phyloP scores from a whole-genome alignment of 2,888 invertebrate species.

The Pristionchus fissidentatus region DNA sequence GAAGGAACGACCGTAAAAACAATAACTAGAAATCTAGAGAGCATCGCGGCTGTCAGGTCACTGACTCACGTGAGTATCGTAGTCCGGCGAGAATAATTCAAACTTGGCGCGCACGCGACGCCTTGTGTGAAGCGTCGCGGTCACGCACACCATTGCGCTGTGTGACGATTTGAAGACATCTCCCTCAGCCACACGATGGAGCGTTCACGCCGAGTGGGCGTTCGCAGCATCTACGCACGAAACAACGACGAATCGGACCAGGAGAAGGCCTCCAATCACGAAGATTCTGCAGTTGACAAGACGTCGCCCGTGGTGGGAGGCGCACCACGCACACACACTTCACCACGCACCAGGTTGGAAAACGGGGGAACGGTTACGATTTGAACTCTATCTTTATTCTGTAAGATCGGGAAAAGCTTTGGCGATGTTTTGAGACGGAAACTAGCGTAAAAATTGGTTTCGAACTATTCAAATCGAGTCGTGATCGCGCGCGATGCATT shows the following conservation, averaged over 20 bases:
- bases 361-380: conserved; percentile 1
- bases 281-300: conserved; percentile 26
- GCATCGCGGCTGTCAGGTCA: too few species aligned
- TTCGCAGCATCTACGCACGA: conserved; percentile 43
- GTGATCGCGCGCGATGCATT: neutral
- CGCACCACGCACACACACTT: conserved; percentile 42
- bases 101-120: conserved; percentile 32
- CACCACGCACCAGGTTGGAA: conserved; percentile 49
- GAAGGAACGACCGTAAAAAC: neutral
- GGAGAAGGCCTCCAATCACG: conserved; percentile 21
- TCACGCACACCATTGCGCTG: neutral
- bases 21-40: neutral
- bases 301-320: conserved; percentile 38
- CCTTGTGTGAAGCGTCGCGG: conserved; percentile 27
- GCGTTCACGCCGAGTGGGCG: conserved; percentile 47
- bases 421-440: neutral
- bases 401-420: neutral
- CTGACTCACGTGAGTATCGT: neutral
- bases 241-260: conserved; percentile 1
- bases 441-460: neutral
- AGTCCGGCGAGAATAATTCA: neutral
- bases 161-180: conserved; percentile 2
- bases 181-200: conserved; percentile 34
- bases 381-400: neutral
- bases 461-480: too few species aligned